Evolutionary conservation across 1,140 invertebrate species (phyloP), one percentile per base, ranked within the genome.

Genomic region (Bombus waltoni): DNA sequence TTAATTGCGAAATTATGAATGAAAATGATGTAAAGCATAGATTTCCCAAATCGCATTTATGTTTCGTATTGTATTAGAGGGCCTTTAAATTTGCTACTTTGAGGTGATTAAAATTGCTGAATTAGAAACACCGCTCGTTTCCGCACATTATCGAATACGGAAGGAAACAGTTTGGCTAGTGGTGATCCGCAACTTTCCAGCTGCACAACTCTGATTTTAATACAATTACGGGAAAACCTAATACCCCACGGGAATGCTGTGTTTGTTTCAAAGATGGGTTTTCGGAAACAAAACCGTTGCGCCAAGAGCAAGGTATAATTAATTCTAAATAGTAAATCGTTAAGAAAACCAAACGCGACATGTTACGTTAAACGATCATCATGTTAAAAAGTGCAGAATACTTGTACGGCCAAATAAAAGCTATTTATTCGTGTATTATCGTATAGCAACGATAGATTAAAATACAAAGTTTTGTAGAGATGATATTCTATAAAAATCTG

Each of bases 151-250:
- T 88, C 79, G 59, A 81, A 76, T 78, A 44, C 53, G 40, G 73
- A 65, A 73, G 84, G 87, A 84, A 83, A 85, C 77, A 81, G 86
- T 85, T 85, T 75, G 80, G 74, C 79, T 68, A 57, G 83, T 57
- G 86, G 87, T 81, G 47, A 57, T 75, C 84, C 90, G 53, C 89
- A 90, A 91, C 85, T 90, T 91, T 91, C 88, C 90, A 81, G 86
- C 75, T 88, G 40, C 83, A 71, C 86, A 59, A 86, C 84, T 88
- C 79, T 71, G 88, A 74, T 85, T 91, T 91, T 91, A 91, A 91
- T 91, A 88, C 87, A 91, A 91, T 91, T 91, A 91, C 86, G 74
- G 71, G 40, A 81, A 81, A 89, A 91, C 75, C 87, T 91, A 89
- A 91, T 91, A 91, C 86, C 89, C 83, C 89, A 68, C 77, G 89